phyloP scores from a whole-genome alignment of 30 jellyfish, hydroid and myxozoan genomes.

The Pseudorhiza aurosa region DNA sequence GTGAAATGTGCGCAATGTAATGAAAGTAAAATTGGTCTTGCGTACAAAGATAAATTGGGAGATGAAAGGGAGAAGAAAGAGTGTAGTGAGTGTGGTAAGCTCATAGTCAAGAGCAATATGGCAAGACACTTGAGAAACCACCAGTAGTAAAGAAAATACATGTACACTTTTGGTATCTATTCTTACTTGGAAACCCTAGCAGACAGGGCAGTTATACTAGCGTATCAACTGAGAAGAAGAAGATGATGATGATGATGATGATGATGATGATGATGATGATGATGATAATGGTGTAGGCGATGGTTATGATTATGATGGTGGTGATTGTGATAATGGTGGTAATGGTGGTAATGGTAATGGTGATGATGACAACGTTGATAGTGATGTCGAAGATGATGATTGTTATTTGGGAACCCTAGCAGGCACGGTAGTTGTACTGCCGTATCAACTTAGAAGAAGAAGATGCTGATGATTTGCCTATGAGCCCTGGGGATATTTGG shows the following conservation, averaged over 20 bases:
- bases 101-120: constrained; percentile 4
- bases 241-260: neutral
- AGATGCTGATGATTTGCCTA: no score
- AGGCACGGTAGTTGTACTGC: no score
- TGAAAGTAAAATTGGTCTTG: neutral
- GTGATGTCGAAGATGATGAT: no score
- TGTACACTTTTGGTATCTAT: neutral
- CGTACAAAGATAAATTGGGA: neutral
- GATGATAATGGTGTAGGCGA: no score
- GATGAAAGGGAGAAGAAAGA: neutral
- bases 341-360: no score
- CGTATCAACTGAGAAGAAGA: neutral
- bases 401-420: no score
- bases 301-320: no score
- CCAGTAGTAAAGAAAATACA: neutral
- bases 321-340: no score
- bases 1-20: neutral
- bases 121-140: neutral
- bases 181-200: constrained; percentile 6
- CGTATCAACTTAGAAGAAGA: no score
- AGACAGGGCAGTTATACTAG: constrained; percentile 1
- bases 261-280: no score
- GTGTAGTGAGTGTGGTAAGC: neutral
- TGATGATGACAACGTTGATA: no score
- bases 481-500: no score